Base-by-base conservation (phyloP, 2,113 vertebrate genomes). In the Xyrauchen texanus region DNA sequence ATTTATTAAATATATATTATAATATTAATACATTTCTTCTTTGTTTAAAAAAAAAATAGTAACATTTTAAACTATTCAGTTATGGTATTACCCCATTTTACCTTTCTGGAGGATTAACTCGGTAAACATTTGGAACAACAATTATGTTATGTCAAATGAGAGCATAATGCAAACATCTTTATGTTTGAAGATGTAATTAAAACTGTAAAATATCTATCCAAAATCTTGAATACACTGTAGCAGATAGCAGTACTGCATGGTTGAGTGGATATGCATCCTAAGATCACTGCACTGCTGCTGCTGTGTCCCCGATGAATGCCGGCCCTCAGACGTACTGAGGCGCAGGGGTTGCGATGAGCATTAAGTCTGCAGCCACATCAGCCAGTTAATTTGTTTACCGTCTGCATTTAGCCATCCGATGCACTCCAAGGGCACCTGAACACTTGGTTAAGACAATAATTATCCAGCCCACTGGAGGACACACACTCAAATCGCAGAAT, bases 401-500 rank as follows among this genome's bases (percentile, higher is more conserved):
- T 51, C 77, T 49, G 63, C 55, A 69, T 81, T 79, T 58, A 60
- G 70, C 73, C 79, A 64, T 67, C 63, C 79, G 8, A 68, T 21
- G 16, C 21, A 67, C 63, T 80, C 63, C 73, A 69, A 15, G 58
- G 80, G 71, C 82, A 82, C 79, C 81, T 86, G 82, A 86, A 79
- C 82, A 82, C 80, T 77, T 76, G 75, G 71, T 83, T 68, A 67
- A 79, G 78, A 76, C 55, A 46, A 76, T 68, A 82, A 85, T 85
- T 85, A 85, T 81, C 66, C 81, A 53, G 74, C 82, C 76, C 81
- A 83, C 79, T 81, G 84, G 76, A 85, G 79, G 75, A 79, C 76
- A 81, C 68, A 66, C 74, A 42, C 57, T 71, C 52, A 70, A 62
- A 76, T 34, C 79, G 71, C 71, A 52, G 70, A 76, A 61, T 79